Evolutionary conservation across 2,113 vertebrate genomes (phyloP).

Genomic region (Grantiella picta): DNA sequence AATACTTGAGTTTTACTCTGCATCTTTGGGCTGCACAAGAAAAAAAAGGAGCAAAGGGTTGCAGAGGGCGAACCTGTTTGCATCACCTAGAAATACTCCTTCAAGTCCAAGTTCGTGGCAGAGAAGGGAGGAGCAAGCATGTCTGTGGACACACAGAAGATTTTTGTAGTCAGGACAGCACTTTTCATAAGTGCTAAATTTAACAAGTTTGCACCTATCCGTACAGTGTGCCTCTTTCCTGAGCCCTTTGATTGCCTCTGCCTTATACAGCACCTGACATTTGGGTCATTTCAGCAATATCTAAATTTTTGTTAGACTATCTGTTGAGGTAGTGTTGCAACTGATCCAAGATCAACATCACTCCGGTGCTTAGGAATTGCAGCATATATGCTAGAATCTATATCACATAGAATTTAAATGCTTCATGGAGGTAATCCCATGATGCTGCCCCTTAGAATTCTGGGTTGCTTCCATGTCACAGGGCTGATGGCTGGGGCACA

Average conservation of each 20-base stretch:
- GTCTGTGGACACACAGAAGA: not conserved
- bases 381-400: not conserved
- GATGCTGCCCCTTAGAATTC: not conserved
- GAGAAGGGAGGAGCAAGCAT: not conserved
- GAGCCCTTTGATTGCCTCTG: not conserved
- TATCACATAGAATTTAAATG: not conserved
- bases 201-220: not conserved
- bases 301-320: not conserved
- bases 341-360: not conserved
- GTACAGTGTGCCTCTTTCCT: not conserved
- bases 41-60: not conserved
- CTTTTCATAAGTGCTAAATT: not conserved
- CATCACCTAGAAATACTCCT: not conserved
- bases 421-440: not conserved
- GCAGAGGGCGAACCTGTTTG: not conserved
- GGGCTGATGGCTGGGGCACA: not conserved
- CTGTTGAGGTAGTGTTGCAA: not conserved
- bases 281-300: not conserved
- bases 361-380: not conserved
- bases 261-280: not conserved
- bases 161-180: not conserved
- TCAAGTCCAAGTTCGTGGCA: not conserved
- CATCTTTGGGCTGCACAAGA: not conserved
- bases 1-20: not conserved
- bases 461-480: rapidly evolving